These are phyloP conservation scores for Danaus chrysippus DNA, from an alignment of 2,888 invertebrate species.

Conservation along the genomic window DNA sequence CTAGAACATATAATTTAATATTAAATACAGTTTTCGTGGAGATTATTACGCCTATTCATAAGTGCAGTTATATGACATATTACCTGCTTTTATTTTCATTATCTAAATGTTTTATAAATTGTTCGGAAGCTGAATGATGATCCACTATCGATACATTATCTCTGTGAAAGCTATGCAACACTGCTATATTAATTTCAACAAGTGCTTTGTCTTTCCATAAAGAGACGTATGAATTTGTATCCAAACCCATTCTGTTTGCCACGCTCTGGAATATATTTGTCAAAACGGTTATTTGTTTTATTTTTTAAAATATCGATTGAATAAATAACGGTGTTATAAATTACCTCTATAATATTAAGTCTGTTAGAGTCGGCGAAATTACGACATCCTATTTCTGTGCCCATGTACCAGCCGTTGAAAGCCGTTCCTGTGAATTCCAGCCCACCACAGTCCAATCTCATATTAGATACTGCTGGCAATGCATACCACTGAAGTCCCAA, in stretches of 20 bases:
- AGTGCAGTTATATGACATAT: conserved; percentile 3
- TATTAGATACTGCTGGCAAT: conserved; percentile 91
- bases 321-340: neutral
- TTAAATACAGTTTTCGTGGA: neutral
- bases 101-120: conserved; percentile 96
- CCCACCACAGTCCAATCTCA: conserved; percentile 97
- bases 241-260: conserved; percentile 90
- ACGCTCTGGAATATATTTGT: conserved; percentile 63
- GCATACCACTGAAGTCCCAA: conserved; percentile 94
- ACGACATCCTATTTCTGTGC: conserved; percentile 95
- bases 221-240: conserved; percentile 89
- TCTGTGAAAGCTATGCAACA: conserved; percentile 91
- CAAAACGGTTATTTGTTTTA: no score
- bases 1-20: conserved; percentile 38
- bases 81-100: conserved; percentile 89
- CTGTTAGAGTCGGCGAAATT: conserved; percentile 92
- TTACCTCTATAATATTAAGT: conserved; percentile 90
- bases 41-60: neutral
- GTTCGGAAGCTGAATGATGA: conserved; percentile 96
- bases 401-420: conserved; percentile 99
- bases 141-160: conserved; percentile 95
- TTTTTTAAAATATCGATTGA: neutral
- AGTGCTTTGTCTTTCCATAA: conserved; percentile 96
- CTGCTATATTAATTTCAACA: conserved; percentile 94
- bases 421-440: conserved; percentile 95